These are phyloP conservation scores for Drosophila busckii DNA, from an alignment of 1,140 invertebrate genomes.

Conservation along the genomic window DNA sequence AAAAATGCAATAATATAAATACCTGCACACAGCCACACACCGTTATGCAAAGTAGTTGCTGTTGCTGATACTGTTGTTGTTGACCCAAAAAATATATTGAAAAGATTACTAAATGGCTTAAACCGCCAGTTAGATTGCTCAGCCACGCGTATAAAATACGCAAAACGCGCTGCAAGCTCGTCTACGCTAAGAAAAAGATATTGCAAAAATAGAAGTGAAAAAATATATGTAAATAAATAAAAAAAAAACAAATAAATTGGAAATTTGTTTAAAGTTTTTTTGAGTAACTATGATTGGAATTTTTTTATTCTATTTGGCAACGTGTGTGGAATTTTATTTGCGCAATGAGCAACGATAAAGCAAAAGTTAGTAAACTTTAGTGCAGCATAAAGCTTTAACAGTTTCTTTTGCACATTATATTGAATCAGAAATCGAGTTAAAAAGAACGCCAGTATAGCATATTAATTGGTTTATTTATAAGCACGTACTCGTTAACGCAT, in stretches of 20 bases:
- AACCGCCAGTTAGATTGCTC: constrained; percentile 29
- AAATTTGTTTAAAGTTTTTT: constrained; percentile 10
- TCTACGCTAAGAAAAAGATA: constrained; percentile 10
- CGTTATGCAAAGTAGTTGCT: constrained; percentile 61
- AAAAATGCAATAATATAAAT: constrained; percentile 33
- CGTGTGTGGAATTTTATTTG: constrained; percentile 28
- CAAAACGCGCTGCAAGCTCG: constrained; percentile 21
- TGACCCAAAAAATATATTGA: constrained; percentile 69
- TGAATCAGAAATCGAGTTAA: neutral
- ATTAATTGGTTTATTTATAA: constrained; percentile 18
- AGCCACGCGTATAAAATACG: constrained; percentile 49
- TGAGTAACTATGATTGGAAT: too few relatives aligned
- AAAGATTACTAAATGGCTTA: constrained; percentile 45
- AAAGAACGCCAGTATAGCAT: constrained; percentile 6
- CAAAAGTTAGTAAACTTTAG: too few relatives aligned
- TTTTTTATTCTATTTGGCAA: constrained; percentile 18
- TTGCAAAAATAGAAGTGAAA: constrained; percentile 7
- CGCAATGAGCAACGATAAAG: constrained; percentile 9
- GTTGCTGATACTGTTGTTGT: constrained; percentile 33
- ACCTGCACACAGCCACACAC: constrained; percentile 28
- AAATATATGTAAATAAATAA: constrained; percentile 9
- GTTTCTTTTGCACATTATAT: constrained; percentile 10
- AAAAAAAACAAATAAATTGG: constrained; percentile 13
- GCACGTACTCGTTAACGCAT: constrained; percentile 21
- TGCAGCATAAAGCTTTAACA: too few relatives aligned